Base-by-base conservation (phyloP, 2,113 vertebrate species). In the Otolemur garnettii region DNA sequence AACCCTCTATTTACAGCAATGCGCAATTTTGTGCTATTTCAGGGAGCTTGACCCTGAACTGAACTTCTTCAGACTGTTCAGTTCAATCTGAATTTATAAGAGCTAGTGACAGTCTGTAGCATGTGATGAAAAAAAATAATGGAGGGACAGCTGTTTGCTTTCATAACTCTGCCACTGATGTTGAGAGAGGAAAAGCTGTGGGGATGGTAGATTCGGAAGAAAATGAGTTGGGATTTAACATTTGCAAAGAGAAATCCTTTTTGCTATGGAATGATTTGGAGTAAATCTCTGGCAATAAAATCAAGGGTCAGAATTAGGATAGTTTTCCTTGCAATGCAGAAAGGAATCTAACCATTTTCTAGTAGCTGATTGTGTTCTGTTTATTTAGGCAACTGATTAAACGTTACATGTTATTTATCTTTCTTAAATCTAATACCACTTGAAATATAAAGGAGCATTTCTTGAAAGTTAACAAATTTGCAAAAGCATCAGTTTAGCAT, bases 1-100 rank as follows among this genome's bases (percentile, higher is more conserved):
- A 95, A 94, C 26, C 42, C 66, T 84, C 90, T 79, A 38, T 94
- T 95, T 94, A 85, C 90, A 92, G 95, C 80, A 96, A 80, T 74
- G 62, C 69, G 91, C 86, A 93, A 96, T 96, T 97, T 83, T 75
- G 91, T 89, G 75, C 71, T 97, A 72, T 96, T 98, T 96, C 18
- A 30, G 88, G 96, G 91, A 97, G 38, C 53, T 11, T 96, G 97
- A 96, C 96, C 96, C 91, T 75, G 87, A 95, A 90, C 68, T 96
- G 97, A 98, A 96, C 95, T 96, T 86, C 35, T 96, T 91, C 79
- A 85, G 87, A 42, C 81, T 53, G 15, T 33, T 95, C 78, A 59
- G 62, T 95, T 97, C 75, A 21, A 83, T 95, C 72, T 74, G 69
- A 92, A 94, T 89, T 93, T 92, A 84, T 84, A 85, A 95, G 84